Evolutionary conservation across 2,113 vertebrate genomes (phyloP), one percentile per base, ranked within the genome.

Genomic region (Aramus guarauna): DNA sequence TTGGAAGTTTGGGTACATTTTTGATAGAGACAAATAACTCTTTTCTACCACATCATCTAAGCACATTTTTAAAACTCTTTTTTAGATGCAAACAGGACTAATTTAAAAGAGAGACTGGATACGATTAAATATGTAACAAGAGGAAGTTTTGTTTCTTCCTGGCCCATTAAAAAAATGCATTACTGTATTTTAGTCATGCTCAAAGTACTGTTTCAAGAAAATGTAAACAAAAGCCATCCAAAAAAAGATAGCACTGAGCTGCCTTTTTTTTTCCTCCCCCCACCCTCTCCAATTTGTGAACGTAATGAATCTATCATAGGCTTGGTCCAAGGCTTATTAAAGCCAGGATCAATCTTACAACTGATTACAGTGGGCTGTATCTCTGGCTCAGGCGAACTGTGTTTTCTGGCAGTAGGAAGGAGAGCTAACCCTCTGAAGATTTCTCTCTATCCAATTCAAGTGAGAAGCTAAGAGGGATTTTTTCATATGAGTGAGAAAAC

Each of bases 21-120:
- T 91, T 91, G 78, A 78, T 63, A 60, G 50, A 85, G 16, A 76
- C 24, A 88, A 80, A 74, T 32, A 81, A 75, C 55, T 83, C 41
- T 84, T 95, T 92, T 94, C 15, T 91, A 62, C 76, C 80, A 89
- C 74, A 37, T 56, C 72, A 83, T 95, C 83, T 87, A 55, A 50
- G 85, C 21, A 60, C 27, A 63, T 92, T 69, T 71, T 86, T 21
- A 62, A 87, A 74, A 15, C 32, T 59, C 18, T 60, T 91, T 41
- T 92, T 58, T 88, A 90, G 76, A 90, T 78, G 76, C 16, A 90
- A 89, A 78, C 48, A 71, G 53, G 45, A 85, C 64, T 85, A 85
- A 88, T 91, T 96, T 83, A 75, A 93, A 82, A 97, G 85, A 75
- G 43, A 82, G 34, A 34, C 66, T 86, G 74, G 62, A 59, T 85